phyloP scores from a whole-genome alignment of 2,113 vertebrate genomes.

The Trogon surrucura region DNA sequence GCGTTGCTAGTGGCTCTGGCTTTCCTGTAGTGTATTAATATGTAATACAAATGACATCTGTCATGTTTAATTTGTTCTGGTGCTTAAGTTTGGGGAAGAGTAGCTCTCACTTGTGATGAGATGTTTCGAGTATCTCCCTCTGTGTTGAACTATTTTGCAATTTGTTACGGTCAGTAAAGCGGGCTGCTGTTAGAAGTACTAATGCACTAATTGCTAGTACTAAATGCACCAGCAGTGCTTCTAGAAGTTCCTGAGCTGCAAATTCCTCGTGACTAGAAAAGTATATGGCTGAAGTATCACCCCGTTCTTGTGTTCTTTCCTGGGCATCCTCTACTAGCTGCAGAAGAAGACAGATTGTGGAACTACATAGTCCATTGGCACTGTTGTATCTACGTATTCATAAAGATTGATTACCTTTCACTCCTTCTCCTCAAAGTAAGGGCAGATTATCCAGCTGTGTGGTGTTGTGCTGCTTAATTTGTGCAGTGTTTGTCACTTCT shows the following conservation, averaged over 20 bases:
- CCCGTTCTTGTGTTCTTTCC: background rate
- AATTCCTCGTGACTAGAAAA: background rate
- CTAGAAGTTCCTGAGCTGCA: background rate
- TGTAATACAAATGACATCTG: constrained; percentile 25
- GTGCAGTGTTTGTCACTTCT: background rate
- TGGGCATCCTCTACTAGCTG: background rate
- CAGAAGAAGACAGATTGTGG: background rate
- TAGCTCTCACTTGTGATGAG: background rate
- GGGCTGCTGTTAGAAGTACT: background rate
- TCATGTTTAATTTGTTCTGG: constrained; percentile 40
- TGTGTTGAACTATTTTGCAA: background rate
- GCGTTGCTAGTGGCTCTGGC: background rate
- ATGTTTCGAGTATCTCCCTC: background rate
- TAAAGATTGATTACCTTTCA: background rate
- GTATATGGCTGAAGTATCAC: background rate
- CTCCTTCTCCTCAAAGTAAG: background rate
- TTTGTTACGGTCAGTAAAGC: background rate
- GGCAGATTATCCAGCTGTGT: background rate
- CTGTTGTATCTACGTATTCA: background rate
- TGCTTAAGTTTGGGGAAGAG: background rate
- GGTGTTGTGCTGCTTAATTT: background rate
- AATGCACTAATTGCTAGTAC: background rate
- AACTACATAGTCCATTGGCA: background rate
- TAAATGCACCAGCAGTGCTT: background rate
- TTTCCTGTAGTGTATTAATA: constrained; percentile 14